A percentile compares a stretch with the other conserved stretches of the same genome.
Evolutionary conservation across 2,888 invertebrate genomes (phyloP).

Genomic region (Tanaodytes sp.): DNA sequence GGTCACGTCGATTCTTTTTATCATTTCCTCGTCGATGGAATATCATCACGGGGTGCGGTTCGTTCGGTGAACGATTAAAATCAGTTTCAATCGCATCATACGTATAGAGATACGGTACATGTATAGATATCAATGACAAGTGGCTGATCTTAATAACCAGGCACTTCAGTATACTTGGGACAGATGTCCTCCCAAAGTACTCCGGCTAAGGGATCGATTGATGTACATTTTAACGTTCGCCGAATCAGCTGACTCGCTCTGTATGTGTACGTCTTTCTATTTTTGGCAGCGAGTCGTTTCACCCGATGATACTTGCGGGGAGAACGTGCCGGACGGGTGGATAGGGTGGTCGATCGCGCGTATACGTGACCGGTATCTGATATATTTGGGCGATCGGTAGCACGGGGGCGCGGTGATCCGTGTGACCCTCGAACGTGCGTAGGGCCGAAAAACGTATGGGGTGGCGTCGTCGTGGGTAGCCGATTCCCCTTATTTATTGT

Average conservation of each 20-base stretch:
- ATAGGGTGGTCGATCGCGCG: background rate
- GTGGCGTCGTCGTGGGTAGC: background rate
- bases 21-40: too few species aligned
- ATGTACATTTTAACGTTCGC: slow-evolving; percentile 40
- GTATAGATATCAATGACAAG: too few species aligned
- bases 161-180: background rate
- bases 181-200: slow-evolving; percentile 13
- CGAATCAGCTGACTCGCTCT: slow-evolving; percentile 49
- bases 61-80: too few species aligned
- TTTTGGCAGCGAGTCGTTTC: slow-evolving; percentile 38
- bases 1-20: background rate
- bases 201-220: slow-evolving; percentile 27
- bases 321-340: background rate
- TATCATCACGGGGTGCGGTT: too few species aligned
- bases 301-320: background rate
- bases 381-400: slow-evolving; percentile 3
- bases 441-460: too few species aligned
- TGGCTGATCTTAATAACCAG: too few species aligned
- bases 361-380: slow-evolving; percentile 9
- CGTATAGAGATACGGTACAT: too few species aligned
- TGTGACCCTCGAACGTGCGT: slow-evolving; percentile 13
- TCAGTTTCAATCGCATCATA: too few species aligned
- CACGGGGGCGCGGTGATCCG: too few species aligned
- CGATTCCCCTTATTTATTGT: slow-evolving; percentile 21
- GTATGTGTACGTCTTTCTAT: slow-evolving; percentile 38